These are phyloP conservation scores for Seriola aureovittata DNA, from an alignment of 2,113 vertebrate genomes.

Conservation along the genomic window DNA sequence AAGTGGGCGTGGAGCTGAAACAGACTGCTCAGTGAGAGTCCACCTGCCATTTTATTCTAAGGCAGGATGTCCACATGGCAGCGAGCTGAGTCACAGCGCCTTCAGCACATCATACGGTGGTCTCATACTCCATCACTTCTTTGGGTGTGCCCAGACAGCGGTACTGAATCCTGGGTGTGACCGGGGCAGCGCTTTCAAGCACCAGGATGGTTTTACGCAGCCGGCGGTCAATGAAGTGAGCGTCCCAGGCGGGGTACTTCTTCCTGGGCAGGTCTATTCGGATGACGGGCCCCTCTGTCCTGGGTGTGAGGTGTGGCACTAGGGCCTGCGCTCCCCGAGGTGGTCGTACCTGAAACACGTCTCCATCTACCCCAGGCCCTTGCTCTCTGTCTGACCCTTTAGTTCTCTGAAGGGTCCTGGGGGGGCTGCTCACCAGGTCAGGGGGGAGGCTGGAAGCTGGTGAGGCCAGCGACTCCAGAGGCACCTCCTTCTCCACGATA, in stretches of 20 bases:
- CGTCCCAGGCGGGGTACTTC: slow-evolving; percentile 98
- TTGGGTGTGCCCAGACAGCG: slow-evolving; percentile 90
- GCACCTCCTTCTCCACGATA: slow-evolving; percentile 83
- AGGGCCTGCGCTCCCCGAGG: slow-evolving; percentile 82
- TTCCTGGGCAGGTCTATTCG: slow-evolving; percentile 98
- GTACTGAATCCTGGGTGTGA: slow-evolving; percentile 94
- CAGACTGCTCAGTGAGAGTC: slow-evolving; percentile 53
- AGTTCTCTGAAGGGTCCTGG: slow-evolving; percentile 96
- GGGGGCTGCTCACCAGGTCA: slow-evolving; percentile 91
- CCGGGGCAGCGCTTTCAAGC: slow-evolving; percentile 91
- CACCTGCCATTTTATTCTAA: slow-evolving; percentile 50
- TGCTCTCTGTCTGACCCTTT: slow-evolving; percentile 91
- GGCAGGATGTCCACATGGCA: slow-evolving; percentile 47
- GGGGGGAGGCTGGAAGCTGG: slow-evolving; percentile 78
- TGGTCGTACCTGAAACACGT: slow-evolving; percentile 95
- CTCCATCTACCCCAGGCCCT: slow-evolving; percentile 85
- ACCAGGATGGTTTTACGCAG: slow-evolving; percentile 96
- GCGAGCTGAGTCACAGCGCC: slow-evolving; percentile 43
- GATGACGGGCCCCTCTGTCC: slow-evolving; percentile 95
- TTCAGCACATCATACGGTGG: slow-evolving; percentile 88
- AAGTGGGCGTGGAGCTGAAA: slow-evolving; percentile 47
- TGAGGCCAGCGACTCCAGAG: slow-evolving; percentile 74
- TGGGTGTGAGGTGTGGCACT: slow-evolving; percentile 82
- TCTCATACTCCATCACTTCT: slow-evolving; percentile 98
- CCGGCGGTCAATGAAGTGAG: slow-evolving; percentile 96